A percentile compares a stretch with the other conserved stretches of the same genome.
These are phyloP conservation scores for Masnerella sp. DNA, from an alignment of 2,888 invertebrate genomes.

Conservation along the genomic window DNA sequence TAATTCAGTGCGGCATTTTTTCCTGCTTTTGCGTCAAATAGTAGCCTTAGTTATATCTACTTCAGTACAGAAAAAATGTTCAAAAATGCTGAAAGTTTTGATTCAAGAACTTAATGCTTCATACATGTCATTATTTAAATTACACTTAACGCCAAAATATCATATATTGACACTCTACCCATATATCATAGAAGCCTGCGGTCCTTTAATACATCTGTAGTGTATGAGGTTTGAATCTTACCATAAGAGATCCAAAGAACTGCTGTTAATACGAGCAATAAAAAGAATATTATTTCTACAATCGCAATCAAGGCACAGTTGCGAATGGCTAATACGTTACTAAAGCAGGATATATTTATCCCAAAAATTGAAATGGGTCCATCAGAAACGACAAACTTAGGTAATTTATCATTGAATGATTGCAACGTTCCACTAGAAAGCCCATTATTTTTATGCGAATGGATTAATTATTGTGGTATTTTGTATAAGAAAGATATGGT, in stretches of 20 bases:
- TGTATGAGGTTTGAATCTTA: conserved; percentile 47
- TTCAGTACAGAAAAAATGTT: conserved; percentile 11
- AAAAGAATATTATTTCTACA: conserved; percentile 14
- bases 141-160: conserved; percentile 30
- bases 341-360: background rate
- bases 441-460: conserved; percentile 6
- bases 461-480: conserved; percentile 1
- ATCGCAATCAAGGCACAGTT: conserved; percentile 18
- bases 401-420: conserved; percentile 3
- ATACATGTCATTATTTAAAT: conserved; percentile 18
- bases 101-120: conserved; percentile 36
- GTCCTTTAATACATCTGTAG: conserved; percentile 38
- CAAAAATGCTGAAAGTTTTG: conserved; percentile 4
- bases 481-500: conserved; percentile 18
- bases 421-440: background rate
- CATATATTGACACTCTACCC: conserved; percentile 26
- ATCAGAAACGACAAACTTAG: background rate
- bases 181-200: conserved; percentile 10
- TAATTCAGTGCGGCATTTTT: conserved; percentile 43
- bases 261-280: conserved; percentile 6
- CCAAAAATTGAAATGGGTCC: conserved; percentile 22
- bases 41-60: conserved; percentile 18
- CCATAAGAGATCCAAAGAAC: conserved; percentile 24
- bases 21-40: conserved; percentile 32
- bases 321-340: conserved; percentile 7